Evolutionary conservation across 2,113 vertebrate genomes (phyloP).

Genomic region (Prunella himalayana): DNA sequence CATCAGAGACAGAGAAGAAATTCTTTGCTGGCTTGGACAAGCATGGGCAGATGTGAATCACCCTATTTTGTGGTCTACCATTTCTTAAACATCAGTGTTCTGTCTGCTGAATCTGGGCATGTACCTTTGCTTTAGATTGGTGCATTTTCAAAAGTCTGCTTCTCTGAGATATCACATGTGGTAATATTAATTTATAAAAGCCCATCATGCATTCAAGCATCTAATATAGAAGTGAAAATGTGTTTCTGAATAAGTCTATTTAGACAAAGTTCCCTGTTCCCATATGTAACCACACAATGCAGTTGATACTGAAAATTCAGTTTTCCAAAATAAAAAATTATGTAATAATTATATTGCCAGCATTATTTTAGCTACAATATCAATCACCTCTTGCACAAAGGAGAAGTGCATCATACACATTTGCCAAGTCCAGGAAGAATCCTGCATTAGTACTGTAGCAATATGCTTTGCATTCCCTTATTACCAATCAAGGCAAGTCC

Average conservation of each 20-base stretch:
- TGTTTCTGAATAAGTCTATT: background rate
- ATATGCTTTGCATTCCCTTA: background rate
- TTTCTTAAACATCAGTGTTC: background rate
- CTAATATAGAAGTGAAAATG: background rate
- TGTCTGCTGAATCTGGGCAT: background rate
- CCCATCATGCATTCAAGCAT: background rate
- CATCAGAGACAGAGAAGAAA: background rate
- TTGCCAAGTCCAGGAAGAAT: background rate
- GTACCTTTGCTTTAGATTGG: background rate
- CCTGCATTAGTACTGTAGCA: background rate
- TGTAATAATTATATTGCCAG: background rate
- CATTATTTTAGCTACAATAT: background rate
- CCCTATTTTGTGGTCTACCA: background rate
- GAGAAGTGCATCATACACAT: background rate
- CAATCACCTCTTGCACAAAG: background rate
- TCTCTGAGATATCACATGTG: background rate
- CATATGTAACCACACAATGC: rapidly evolving
- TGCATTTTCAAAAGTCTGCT: background rate
- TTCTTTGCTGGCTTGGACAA: background rate
- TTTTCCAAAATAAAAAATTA: background rate
- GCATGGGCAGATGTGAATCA: background rate
- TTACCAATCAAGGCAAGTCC: background rate
- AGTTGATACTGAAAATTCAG: background rate
- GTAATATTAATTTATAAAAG: background rate
- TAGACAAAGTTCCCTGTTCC: background rate